Evolutionary conservation across 1,140 invertebrate species (phyloP), one percentile per base, ranked within the genome.

Genomic region (Mercenaria mercenaria): DNA sequence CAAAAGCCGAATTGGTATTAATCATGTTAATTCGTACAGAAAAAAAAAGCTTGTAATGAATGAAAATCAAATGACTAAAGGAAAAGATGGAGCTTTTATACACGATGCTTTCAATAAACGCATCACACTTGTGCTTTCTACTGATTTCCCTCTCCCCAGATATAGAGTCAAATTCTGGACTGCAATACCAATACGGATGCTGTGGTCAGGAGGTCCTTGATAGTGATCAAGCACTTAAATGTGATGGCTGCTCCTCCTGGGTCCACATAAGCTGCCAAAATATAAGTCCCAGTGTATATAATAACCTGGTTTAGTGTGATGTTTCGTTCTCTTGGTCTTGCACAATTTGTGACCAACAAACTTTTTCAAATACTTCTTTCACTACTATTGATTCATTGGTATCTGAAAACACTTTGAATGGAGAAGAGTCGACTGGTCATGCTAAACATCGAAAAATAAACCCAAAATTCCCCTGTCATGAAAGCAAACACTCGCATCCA

Each of bases 211-310:
- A 64, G 61, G 61, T 64, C 32, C 61, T 64, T 64, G 61, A 64
- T 64, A 64, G 61, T 64, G 8, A 64, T 23, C 61, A 64, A 64
- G n/a, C n/a, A n/a, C n/a, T n/a, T n/a, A n/a, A n/a, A n/a, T n/a
- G n/a, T n/a, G n/a, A n/a, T n/a, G 61, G 61, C 61, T 64, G 61
- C 61, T 64, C 61, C 10, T 64, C 61, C 61, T 64, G 61, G 61
- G 8, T 64, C n/a, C 61, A 64, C 61, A 64, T 64, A 64, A 64
- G 32, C 61, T 64, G 61, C 23, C 61, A 64, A n/a, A 64, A 64
- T 26, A 64, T 47, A 8, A 64, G 61, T 64, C n/a, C 10, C n/a
- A 64, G 61, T 8, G 61, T 64, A 11, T 26, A 64, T 23, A 64
- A 64, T 64, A n/a, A 64, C 61, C 61, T 64, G 6, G 61, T 64